Evolutionary conservation across 2,113 vertebrate species (phyloP), one percentile per base, ranked within the genome.

Genomic region (Silurus asotus): DNA sequence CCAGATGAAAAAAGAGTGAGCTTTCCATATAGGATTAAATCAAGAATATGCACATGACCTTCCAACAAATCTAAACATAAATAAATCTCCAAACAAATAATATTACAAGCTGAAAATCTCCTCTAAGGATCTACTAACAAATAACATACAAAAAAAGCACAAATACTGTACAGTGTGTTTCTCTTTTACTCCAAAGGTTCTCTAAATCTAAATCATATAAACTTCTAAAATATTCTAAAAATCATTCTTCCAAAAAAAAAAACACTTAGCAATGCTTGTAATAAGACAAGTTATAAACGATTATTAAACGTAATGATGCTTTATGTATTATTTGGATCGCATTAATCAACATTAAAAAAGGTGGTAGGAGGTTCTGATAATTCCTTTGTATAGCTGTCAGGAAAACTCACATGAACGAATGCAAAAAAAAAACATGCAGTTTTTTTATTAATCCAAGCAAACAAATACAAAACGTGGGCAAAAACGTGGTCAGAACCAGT

Each of bases 1-100:
- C 14, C 83, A 84, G 45, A 84, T 77, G 13, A 74, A 56, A 55
- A 77, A n/a, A 28, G 37, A 74, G 3, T 62, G 14, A 62, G 53
- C 37, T 76, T 84, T 84, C 45, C 58, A 6, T 10, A 37, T n/a
- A 53, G 14, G 64, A 17, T 17, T 28, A 84, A 56, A 23, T 77
- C 28, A 13, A 11, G 15, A 55, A 77, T 28, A 28, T 78, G 7
- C 49, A n/a, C 20, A 53, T 5, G 53, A 51, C 9, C 6, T n/a
- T 76, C 49, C 10, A n/a, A 11, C 6, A 6, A 3, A 76, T 76
- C 17, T 67, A 67, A 37, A 13, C 13, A 28, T 17, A 25, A 53
- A 76, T 76, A 25, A 76, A 11, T 76, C 10, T 51, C 8, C 2
- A 10, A 14, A 7, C 13, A 77, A 77, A 56, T 8, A 25, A 28